These are phyloP conservation scores for Lasioglossum morio DNA, from an alignment of 2,888 invertebrate species.

Conservation along the genomic window DNA sequence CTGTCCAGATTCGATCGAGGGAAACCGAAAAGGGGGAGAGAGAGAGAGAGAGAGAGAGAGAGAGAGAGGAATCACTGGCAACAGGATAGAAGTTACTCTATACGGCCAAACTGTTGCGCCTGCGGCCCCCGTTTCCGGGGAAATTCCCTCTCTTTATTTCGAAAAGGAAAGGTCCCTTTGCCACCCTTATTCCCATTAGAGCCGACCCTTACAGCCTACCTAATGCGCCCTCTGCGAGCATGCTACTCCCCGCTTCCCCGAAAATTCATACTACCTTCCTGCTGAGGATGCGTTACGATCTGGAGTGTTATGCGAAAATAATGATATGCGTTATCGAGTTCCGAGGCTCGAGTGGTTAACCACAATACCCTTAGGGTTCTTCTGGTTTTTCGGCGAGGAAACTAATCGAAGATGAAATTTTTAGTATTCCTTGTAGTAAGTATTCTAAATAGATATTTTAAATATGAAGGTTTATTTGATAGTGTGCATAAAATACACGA, in stretches of 20 bases:
- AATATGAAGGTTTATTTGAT: too few species aligned
- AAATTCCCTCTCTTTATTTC: neutral
- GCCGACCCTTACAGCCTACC: slow-evolving; percentile 12
- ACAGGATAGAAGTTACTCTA: slow-evolving; percentile 57
- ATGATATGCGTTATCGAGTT: neutral
- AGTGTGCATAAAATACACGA: too few species aligned
- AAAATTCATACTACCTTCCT: neutral
- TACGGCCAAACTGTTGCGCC: slow-evolving; percentile 75
- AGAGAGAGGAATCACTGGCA: neutral
- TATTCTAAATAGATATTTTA: too few species aligned
- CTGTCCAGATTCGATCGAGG: slow-evolving; percentile 29
- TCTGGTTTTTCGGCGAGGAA: neutral
- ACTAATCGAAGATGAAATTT: neutral
- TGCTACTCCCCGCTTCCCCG: neutral
- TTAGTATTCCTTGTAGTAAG: too few species aligned
- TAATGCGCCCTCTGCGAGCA: neutral
- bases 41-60: too few species aligned
- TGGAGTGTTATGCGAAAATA: neutral
- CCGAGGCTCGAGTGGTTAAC: neutral
- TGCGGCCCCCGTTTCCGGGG: slow-evolving; percentile 31
- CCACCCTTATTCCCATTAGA: slow-evolving; percentile 25
- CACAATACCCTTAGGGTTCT: neutral
- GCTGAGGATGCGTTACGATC: neutral
- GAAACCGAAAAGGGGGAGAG: slow-evolving; percentile 12
- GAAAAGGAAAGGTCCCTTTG: slow-evolving; percentile 6